phyloP scores from a whole-genome alignment of 2,888 invertebrate genomes.

The Serrognathus titanus region DNA sequence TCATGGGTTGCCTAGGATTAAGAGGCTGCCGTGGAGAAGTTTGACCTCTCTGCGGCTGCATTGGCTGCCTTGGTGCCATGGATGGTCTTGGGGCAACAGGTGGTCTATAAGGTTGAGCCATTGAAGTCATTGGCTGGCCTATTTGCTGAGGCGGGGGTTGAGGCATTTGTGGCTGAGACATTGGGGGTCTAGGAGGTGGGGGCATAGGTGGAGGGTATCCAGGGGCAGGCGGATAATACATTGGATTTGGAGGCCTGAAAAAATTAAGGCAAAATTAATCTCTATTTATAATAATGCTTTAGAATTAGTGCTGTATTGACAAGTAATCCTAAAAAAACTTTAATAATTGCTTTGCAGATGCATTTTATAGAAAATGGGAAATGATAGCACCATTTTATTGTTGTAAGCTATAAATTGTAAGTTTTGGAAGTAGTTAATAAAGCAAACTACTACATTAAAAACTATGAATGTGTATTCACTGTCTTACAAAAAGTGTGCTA shows the following conservation, averaged over 20 bases:
- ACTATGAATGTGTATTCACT: no score
- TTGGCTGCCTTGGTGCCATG: slow-evolving; percentile 16
- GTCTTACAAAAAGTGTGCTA: no score
- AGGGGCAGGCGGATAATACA: slow-evolving; percentile 43
- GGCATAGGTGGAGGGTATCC: slow-evolving; percentile 48
- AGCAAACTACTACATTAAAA: no score
- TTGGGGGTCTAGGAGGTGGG: slow-evolving; percentile 30
- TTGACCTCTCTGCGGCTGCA: slow-evolving; percentile 18
- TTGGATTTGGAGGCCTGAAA: slow-evolving; percentile 39
- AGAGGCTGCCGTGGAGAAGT: slow-evolving; percentile 21
- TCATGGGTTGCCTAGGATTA: slow-evolving; percentile 27
- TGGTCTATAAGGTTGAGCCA: slow-evolving; percentile 22
- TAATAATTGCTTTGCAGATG: no score
- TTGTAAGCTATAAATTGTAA: no score
- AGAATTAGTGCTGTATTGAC: no score
- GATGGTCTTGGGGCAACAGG: slow-evolving; percentile 24
- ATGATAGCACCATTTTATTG: no score
- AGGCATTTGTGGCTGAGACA: slow-evolving; percentile 34
- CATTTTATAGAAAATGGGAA: no score
- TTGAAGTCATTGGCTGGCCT: slow-evolving; percentile 24
- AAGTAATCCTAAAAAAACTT: no score
- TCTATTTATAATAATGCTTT: no score
- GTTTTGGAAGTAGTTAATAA: no score
- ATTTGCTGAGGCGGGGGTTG: slow-evolving; percentile 24
- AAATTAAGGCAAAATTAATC: no score